Base-by-base conservation (phyloP, 2,797 vertebrate genomes). In the Valencia hispanica region DNA sequence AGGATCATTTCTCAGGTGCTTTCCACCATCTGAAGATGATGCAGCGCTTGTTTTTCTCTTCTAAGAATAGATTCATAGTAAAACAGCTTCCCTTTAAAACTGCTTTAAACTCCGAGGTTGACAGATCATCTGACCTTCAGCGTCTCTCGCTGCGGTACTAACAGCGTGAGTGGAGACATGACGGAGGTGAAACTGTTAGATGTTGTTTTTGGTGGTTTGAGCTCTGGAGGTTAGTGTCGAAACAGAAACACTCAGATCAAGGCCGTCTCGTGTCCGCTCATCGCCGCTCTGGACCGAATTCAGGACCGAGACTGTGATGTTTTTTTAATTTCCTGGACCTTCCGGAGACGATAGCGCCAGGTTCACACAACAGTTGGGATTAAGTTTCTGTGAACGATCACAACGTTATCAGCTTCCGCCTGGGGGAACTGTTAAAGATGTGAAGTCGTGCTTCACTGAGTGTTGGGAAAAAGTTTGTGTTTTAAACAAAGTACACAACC, bases 351-450 rank as follows among this genome's bases (percentile, higher is more conserved):
- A 25, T 36, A 34, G 41, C 59, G 51, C 39, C 61, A 53, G 50
- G 73, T 75, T 79, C 68, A 43, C 78, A 71, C 78, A 75, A 70
- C 78, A 79, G 73, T 74, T 53, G 78, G 72, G 48, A 59, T 75
- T 41, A 79, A 30, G 34, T 70, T 39, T 70, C 48, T 75, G 50
- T 59, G 73, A 79, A 75, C 36, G 63, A 61, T 71, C 39, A 50
- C 68, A 79, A 70, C 78, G 65, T 70, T 39, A 61, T 48, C 43
- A 79, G 61, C 5, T 41, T 71, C 47, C 59, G 59, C 57, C 34
- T 30, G 48, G 25, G 71, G 48, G 36, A 70, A 51, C 32, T 34
- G 63, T 30, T 45, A 69, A 79, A 68, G 39, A 50, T 79, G 71
- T 2, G 71, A 36, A 69, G 55, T 79, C 72, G 55, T 70, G 30